Evolutionary conservation across 2,797 vertebrate species (phyloP).

Genomic region (Okamejei kenojei): DNA sequence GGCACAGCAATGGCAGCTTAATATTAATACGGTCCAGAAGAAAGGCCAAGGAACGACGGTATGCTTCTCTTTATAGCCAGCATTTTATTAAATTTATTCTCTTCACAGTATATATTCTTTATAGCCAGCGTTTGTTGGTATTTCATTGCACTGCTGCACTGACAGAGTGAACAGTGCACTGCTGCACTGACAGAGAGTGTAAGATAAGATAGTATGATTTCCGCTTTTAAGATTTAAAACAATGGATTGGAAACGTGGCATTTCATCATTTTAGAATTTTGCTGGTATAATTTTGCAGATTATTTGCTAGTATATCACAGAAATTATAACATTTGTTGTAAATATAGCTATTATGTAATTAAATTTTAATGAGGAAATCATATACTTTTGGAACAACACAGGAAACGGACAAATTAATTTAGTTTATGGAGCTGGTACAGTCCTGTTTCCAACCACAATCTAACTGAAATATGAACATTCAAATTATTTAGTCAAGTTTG

Average conservation of each 20-base stretch:
- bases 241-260: neutral
- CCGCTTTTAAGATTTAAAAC: neutral
- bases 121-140: no score
- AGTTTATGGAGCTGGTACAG: neutral
- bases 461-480: neutral
- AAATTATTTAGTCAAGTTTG: neutral
- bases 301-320: neutral
- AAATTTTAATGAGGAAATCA: neutral
- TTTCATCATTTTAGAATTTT: neutral
- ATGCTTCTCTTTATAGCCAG: no score
- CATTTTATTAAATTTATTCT: no score
- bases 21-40: no score
- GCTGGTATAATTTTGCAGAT: neutral
- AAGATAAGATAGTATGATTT: neutral
- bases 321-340: neutral
- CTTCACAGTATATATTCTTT: no score
- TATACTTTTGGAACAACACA: neutral
- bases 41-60: no score
- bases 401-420: neutral
- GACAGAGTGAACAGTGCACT: no score
- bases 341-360: neutral
- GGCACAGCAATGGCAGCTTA: no score
- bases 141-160: no score
- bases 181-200: neutral
- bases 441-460: neutral